Percentiles rank a stretch among this genome's conserved stretches.
Evolutionary conservation across 2,888 invertebrate species (phyloP).

Genomic region (Crepidodera aurea): DNA sequence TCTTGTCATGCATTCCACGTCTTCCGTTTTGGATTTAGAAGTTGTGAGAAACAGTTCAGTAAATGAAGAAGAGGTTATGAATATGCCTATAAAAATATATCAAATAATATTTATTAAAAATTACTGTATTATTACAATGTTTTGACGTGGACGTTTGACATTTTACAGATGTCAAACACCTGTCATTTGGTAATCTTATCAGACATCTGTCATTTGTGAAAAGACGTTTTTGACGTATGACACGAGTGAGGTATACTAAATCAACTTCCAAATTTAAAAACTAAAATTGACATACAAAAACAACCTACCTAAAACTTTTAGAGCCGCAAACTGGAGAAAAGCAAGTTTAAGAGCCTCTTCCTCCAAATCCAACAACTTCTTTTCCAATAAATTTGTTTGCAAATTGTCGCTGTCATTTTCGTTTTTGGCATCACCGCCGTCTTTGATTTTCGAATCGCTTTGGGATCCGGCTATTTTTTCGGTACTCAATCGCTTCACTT

Average conservation of each 20-base stretch:
- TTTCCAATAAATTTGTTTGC: constrained; percentile 53
- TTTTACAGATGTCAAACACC: too few species aligned
- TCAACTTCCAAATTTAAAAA: too few species aligned
- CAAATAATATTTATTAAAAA: too few species aligned
- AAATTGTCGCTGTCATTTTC: constrained; percentile 38
- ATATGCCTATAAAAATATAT: constrained; percentile 47
- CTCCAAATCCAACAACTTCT: constrained; percentile 62
- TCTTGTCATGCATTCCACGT: constrained; percentile 50
- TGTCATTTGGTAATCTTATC: too few species aligned
- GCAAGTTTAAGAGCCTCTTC: constrained; percentile 62
- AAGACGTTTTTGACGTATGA: too few species aligned
- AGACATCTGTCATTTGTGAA: too few species aligned
- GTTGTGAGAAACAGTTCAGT: constrained; percentile 66
- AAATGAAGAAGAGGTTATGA: constrained; percentile 65
- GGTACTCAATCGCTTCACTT: constrained; percentile 61
- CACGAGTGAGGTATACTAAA: too few species aligned
- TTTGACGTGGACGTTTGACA: too few species aligned
- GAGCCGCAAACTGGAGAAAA: constrained; percentile 65
- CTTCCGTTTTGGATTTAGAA: constrained; percentile 49
- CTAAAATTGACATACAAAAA: not conserved
- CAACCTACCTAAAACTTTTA: constrained; percentile 63
- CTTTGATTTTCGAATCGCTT: constrained; percentile 40
- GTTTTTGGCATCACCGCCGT: constrained; percentile 34
- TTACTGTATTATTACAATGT: too few species aligned
- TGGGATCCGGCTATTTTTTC: constrained; percentile 52